Evolutionary conservation across 1,140 invertebrate genomes (phyloP), one percentile per base, ranked within the genome.

Genomic region (Bombus waltoni): DNA sequence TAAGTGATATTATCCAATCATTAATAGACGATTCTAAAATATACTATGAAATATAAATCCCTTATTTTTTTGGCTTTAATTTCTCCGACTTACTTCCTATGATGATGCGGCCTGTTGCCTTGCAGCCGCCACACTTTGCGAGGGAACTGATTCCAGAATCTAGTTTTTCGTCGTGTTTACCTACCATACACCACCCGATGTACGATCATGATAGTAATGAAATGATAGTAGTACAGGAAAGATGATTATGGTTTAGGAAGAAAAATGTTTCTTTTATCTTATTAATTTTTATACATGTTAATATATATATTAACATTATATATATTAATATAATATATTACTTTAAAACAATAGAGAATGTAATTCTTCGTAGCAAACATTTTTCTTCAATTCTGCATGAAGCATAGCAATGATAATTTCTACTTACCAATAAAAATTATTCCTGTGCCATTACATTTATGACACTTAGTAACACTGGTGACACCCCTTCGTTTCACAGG

Each of bases 381-480:
- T 91, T 91, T 84, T 87, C 77, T 86, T 83, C 73, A 57, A 42
- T 47, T 62, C 57, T 75, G 80, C 42, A 35, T 13, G 22, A 81
- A 75, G 72, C 9, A 35, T 71, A 32, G 2, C 22, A 83, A 15
- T 32, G 53, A 44, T 42, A 66, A 83, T 2, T 68, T 74, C 10
- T 86, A 92, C 93, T 93, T 91, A 88, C 97, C 97, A 87, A 98
- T 97, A 92, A 98, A 97, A 90, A 98, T 97, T 72, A 98, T 97
- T 42, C 98, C 98, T 28, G 97, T 98, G 66, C 97, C 98, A 94
- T 98, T 98, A 94, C 98, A 98, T 92, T 98, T 98, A 87, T 98
- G 97, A 94, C 98, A 98, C 93, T 98, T 98, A 28, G 97, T 98
- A 68, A 98, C 97, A 87, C 97, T 97, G 25, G 97, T 97, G 68